These are phyloP conservation scores for Baryphthengus martii DNA, from an alignment of 2,113 vertebrate species.

Conservation along the genomic window DNA sequence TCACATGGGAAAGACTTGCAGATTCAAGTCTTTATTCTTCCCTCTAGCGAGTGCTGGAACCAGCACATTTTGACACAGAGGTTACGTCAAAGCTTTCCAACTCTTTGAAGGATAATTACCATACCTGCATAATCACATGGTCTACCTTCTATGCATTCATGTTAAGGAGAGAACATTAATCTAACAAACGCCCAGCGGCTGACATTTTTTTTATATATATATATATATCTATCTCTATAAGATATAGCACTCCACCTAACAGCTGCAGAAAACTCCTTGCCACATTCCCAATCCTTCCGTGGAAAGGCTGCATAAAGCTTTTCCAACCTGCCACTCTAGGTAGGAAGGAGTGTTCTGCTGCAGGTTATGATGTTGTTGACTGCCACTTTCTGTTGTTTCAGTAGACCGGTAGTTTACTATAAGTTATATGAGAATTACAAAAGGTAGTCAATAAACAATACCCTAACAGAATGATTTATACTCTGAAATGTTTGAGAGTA, in stretches of 20 bases:
- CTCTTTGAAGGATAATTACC: conserved; percentile 65
- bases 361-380: not conserved
- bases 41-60: conserved; percentile 38
- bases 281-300: fast-evolving
- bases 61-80: conserved; percentile 37
- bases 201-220: conserved; percentile 17
- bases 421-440: not conserved
- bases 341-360: not conserved
- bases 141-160: conserved; percentile 29
- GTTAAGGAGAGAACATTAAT: conserved; percentile 57
- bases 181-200: conserved; percentile 48
- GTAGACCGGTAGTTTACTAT: not conserved
- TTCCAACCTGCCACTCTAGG: not conserved
- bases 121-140: conserved; percentile 60
- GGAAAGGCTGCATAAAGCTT: not conserved
- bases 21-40: conserved; percentile 27
- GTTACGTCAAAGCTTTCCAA: conserved; percentile 59
- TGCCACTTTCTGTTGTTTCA: not conserved
- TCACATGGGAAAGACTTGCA: conserved; percentile 38
- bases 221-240: not conserved
- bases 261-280: conserved; percentile 1
- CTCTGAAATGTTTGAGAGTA: not conserved
- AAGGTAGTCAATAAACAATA: not conserved
- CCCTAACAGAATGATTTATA: not conserved
- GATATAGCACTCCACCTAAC: not conserved